Percentiles rank a stretch among this genome's conserved stretches.
Conservation (phyloP, 2,888 invertebrate genomes). For the Sphinx pinastri region DNA sequence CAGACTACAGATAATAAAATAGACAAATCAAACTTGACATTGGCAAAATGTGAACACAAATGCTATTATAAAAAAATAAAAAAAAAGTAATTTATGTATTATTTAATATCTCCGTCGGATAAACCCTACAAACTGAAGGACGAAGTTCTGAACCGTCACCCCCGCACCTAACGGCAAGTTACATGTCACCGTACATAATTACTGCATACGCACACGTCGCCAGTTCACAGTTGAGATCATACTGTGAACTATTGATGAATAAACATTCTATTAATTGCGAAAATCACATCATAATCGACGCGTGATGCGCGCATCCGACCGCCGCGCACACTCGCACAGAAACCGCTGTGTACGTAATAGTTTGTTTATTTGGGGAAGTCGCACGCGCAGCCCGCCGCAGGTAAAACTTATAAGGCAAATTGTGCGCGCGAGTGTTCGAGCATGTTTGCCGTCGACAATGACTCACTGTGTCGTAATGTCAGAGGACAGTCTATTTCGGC, state of each 20-base stretch:
- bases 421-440: constrained; percentile 50
- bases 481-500: constrained; percentile 79
- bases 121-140: neutral
- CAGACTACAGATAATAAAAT: no score
- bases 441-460: constrained; percentile 67
- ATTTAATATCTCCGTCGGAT: neutral
- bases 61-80: no score
- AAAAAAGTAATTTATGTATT: no score
- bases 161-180: neutral
- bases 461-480: constrained; percentile 74
- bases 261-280: constrained; percentile 60
- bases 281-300: constrained; percentile 57
- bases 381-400: constrained; percentile 46
- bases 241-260: constrained; percentile 62
- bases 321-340: constrained; percentile 68
- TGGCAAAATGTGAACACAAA: no score
- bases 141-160: neutral
- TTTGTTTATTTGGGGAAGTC: constrained; percentile 71
- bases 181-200: constrained; percentile 12
- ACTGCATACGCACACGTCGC: neutral
- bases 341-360: constrained; percentile 72
- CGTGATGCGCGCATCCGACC: constrained; percentile 49
- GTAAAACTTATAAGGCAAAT: constrained; percentile 65
- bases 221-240: constrained; percentile 35
- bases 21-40: no score